Conservation (phyloP, 2,797 vertebrate genomes). For the Otus scops region DNA sequence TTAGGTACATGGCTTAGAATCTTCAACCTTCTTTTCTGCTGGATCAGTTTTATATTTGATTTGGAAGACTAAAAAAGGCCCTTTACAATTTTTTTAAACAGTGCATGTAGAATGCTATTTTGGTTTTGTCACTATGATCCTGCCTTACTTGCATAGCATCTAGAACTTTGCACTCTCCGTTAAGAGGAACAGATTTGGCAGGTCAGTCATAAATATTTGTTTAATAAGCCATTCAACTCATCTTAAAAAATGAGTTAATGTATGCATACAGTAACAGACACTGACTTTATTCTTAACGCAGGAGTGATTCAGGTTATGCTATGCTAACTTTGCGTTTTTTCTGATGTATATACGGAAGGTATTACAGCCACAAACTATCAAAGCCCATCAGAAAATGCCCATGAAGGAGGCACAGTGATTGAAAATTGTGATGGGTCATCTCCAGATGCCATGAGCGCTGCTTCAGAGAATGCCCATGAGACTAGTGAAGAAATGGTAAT, state of each 20-base stretch:
- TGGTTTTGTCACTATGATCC: background rate
- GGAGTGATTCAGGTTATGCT: background rate
- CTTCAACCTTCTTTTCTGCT: background rate
- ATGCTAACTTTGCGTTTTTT: conserved; percentile 36
- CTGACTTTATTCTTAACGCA: background rate
- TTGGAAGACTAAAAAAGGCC: background rate
- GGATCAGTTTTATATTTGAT: background rate
- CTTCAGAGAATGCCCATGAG: conserved; percentile 90
- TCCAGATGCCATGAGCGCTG: conserved; percentile 89
- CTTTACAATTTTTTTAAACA: background rate
- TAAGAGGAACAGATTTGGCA: background rate
- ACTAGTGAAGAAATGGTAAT: conserved; percentile 88
- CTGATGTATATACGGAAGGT: conserved; percentile 75
- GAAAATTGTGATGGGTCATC: conserved; percentile 85
- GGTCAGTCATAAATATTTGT: background rate
- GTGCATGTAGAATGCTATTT: background rate
- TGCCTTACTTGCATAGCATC: background rate
- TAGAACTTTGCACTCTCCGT: background rate
- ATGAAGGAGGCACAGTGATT: conserved; percentile 71
- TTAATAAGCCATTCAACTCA: background rate
- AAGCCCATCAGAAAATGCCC: conserved; percentile 78
- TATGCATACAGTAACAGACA: background rate
- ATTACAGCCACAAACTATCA: conserved; percentile 81
- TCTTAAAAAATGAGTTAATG: background rate
- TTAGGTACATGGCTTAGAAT: background rate